These are phyloP conservation scores for Psylliodes chrysocephalus DNA, from an alignment of 2,888 invertebrate genomes.

Conservation along the genomic window DNA sequence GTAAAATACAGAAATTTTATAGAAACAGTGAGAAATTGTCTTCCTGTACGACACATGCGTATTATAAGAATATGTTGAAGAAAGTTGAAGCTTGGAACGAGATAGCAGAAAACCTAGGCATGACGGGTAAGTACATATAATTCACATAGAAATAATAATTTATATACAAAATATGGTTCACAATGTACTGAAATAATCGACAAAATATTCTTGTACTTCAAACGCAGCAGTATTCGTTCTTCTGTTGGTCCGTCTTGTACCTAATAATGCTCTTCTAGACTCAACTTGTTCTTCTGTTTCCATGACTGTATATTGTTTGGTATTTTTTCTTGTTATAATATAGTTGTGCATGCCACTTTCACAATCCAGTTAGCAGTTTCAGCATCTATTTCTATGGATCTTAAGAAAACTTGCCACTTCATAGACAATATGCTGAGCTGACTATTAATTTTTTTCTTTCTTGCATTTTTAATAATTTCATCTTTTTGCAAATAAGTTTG, in stretches of 20 bases:
- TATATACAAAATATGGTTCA: too few relatives aligned
- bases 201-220: too few relatives aligned
- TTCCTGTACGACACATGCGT: slow-evolving; percentile 7
- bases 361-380: slow-evolving; percentile 2
- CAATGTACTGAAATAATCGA: too few relatives aligned
- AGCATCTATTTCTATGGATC: too few relatives aligned
- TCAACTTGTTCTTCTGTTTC: neutral
- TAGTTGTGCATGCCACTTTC: neutral
- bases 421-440: slow-evolving; percentile 1
- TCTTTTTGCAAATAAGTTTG: slow-evolving; percentile 20
- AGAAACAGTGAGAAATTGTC: neutral
- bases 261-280: too few relatives aligned
- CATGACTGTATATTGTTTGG: neutral
- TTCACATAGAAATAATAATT: neutral
- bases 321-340: neutral
- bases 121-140: slow-evolving; percentile 9
- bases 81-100: slow-evolving; percentile 14
- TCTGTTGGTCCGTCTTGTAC: too few relatives aligned
- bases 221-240: too few relatives aligned
- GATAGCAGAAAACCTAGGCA: slow-evolving; percentile 3
- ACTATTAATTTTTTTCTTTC: slow-evolving; percentile 3
- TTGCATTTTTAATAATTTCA: slow-evolving; percentile 16
- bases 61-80: slow-evolving; percentile 11
- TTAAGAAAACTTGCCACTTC: slow-evolving; percentile 8
- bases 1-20: too few relatives aligned